Conservation (phyloP, 2,797 vertebrate genomes). For the Menidia menidia region DNA sequence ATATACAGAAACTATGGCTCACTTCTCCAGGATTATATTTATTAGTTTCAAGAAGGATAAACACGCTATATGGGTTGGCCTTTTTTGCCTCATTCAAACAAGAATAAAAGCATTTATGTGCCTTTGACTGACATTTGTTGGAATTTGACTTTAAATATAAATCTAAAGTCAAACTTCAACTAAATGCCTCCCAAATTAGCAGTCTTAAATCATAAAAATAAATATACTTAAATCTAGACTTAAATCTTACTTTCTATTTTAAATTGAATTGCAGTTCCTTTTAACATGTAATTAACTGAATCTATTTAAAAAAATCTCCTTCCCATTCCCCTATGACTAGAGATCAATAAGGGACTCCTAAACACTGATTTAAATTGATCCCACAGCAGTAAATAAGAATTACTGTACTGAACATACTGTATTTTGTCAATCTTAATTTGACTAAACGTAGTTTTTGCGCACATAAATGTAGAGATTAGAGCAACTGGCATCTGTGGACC, state of each 20-base stretch:
- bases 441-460: not conserved
- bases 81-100: too few relatives aligned
- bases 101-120: conserved; percentile 28
- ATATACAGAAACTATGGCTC: not conserved
- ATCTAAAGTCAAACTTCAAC: too few relatives aligned
- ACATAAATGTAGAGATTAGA: conserved; percentile 16
- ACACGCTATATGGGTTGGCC: too few relatives aligned
- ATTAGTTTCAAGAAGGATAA: not conserved
- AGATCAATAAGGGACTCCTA: conserved; percentile 2
- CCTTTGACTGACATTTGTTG: not conserved
- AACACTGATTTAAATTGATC: not conserved
- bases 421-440: not conserved
- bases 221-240: not conserved
- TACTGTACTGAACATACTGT: not conserved
- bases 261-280: too few relatives aligned
- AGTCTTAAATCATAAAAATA: not conserved
- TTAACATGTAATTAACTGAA: not conserved
- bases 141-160: too few relatives aligned
- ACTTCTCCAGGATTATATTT: not conserved
- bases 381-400: conserved; percentile 3
- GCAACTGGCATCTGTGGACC: conserved; percentile 14
- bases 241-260: too few relatives aligned
- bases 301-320: conserved; percentile 1
- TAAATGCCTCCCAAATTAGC: not conserved
- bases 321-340: not conserved